These are phyloP conservation scores for Rhinatrema bivittatum DNA, from an alignment of 2,797 vertebrate genomes.

Conservation along the genomic window DNA sequence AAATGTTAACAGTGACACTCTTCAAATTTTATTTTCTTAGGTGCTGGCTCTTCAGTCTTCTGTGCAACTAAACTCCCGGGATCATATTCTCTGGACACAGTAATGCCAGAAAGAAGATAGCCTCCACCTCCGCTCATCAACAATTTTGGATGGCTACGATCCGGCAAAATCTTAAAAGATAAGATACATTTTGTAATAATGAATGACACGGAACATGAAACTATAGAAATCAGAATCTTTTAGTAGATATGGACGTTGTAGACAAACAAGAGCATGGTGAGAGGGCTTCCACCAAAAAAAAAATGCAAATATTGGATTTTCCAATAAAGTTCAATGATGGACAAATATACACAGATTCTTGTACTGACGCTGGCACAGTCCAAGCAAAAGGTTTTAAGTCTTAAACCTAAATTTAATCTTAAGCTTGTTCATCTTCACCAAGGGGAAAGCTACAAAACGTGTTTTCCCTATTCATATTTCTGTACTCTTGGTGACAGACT, in stretches of 20 bases:
- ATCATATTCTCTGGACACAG: constrained; percentile 54
- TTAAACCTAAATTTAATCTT: neutral
- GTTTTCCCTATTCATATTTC: too few relatives aligned
- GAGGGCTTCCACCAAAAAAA: too few relatives aligned
- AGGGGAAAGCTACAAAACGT: too few relatives aligned
- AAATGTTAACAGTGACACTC: constrained; percentile 42
- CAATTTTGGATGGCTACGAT: constrained; percentile 88
- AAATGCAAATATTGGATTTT: constrained; percentile 3
- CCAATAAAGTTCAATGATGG: neutral
- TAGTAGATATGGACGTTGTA: too few relatives aligned
- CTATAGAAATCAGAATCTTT: too few relatives aligned
- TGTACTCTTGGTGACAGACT: too few relatives aligned
- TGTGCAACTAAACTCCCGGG: constrained; percentile 19
- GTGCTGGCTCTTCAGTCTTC: constrained; percentile 58
- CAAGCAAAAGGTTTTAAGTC: neutral
- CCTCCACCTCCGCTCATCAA: constrained; percentile 91
- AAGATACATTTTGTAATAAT: too few relatives aligned
- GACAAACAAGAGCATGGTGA: too few relatives aligned
- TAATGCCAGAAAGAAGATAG: constrained; percentile 85
- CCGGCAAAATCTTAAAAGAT: constrained; percentile 75
- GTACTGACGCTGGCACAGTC: too few relatives aligned
- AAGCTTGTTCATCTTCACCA: too few relatives aligned
- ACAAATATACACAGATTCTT: neutral
- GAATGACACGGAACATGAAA: too few relatives aligned
- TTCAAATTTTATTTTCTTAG: constrained; percentile 77